Evolutionary conservation across 2,797 vertebrate species (phyloP), one percentile per base, ranked within the genome.

Genomic region (Kryptolebias ocellatus): DNA sequence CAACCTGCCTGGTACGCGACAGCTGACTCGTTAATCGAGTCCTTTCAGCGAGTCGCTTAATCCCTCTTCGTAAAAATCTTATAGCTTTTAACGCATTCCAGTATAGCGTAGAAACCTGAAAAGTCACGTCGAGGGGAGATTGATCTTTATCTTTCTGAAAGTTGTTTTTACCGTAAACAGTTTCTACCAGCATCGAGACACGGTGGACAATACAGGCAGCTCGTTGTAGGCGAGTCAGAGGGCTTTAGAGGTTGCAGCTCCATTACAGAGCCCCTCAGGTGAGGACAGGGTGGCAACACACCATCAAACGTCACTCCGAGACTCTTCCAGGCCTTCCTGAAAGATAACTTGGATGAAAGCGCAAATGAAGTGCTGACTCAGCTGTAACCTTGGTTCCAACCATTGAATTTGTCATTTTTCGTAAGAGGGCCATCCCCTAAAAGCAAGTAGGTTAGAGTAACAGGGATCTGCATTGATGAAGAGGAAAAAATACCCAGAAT

Each of bases 161-260:
- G 24, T 18, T 73, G 44, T 70, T 18, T 46, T 63, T 34, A 68
- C 72, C 53, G 45, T 77, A 46, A 82, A 76, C 65, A 64, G 11
- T 17, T 18, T 47, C 17, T 9, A 59, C 28, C 65, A 59, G 28
- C 71, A 65, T 75, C 34, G 60, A 63, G 45, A 74, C 16, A 53
- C 1, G 9, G 15, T 15, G 53, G 44, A 15, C 53, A 67, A 65
- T 47, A 51, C 52, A 61, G 34, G 28, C 31, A 52, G 34, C 20
- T 20, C 50, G 15, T 27, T 69, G 15, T 47, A 42, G 50, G 46
- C 17, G 31, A 51, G 53, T 50, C 27, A 28, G 45, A 27, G 34
- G 29, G 29, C 24, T 67, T 53, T 34, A 51, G 24, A 61, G 18
- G 18, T 7, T 39, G 46, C 10, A 12, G 34, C 29, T 28, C 24